These are phyloP conservation scores for Vanessa tameamea DNA, from an alignment of 1,140 invertebrate genomes.

Conservation along the genomic window DNA sequence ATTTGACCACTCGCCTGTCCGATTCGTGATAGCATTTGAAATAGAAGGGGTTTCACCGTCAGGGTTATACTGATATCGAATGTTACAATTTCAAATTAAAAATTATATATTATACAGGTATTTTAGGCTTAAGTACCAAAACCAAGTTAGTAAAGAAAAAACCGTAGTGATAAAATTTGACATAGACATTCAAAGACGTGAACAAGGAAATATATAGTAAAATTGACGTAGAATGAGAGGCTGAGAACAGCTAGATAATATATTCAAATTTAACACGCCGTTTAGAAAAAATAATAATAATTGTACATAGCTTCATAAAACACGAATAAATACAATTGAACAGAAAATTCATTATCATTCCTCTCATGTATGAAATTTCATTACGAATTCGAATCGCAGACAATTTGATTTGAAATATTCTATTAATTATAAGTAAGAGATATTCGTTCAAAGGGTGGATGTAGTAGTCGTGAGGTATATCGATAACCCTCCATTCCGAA, in stretches of 20 bases:
- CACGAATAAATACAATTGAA: too few species aligned
- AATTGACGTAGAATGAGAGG: too few species aligned
- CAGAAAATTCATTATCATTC: too few species aligned
- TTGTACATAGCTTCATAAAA: too few species aligned
- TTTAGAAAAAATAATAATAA: too few species aligned
- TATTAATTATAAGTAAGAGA: constrained; percentile 39
- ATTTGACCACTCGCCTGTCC: constrained; percentile 74
- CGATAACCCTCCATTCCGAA: constrained; percentile 74
- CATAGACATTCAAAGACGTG: too few species aligned
- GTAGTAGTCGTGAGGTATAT: constrained; percentile 45
- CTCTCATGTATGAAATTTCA: background rate
- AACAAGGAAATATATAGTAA: too few species aligned
- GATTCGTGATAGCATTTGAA: constrained; percentile 64
- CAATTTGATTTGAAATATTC: constrained; percentile 16
- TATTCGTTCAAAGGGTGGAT: constrained; percentile 31
- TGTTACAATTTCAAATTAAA: constrained; percentile 15
- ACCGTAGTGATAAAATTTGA: too few species aligned
- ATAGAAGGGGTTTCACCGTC: constrained; percentile 42
- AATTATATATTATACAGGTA: background rate
- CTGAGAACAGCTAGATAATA: too few species aligned
- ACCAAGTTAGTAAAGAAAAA: too few species aligned
- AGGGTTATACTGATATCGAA: constrained; percentile 3
- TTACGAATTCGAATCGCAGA: constrained; percentile 4
- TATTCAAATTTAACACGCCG: too few species aligned
- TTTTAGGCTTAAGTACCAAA: too few species aligned